Evolutionary conservation across 2,888 invertebrate genomes (phyloP).

Genomic region (Chloroclystis v-ata): DNA sequence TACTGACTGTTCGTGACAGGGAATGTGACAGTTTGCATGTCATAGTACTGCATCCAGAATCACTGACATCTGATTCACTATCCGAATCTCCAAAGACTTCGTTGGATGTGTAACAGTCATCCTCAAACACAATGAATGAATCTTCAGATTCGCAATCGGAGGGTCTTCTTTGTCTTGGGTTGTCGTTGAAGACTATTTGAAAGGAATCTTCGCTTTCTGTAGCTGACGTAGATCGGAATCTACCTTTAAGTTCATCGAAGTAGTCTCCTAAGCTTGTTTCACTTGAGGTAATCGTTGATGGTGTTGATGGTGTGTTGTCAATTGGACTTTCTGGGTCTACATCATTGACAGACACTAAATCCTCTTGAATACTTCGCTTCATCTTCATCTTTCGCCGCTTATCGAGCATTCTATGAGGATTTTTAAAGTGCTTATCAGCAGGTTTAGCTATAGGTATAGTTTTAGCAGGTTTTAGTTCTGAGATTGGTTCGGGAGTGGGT

Average conservation of each 20-base stretch:
- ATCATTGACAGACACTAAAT: constrained; percentile 49
- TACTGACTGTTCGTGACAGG: constrained; percentile 56
- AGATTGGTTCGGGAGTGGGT: constrained; percentile 9
- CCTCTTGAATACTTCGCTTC: constrained; percentile 46
- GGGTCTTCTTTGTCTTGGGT: constrained; percentile 37
- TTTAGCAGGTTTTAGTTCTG: constrained; percentile 24
- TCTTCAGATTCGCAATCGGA: constrained; percentile 80
- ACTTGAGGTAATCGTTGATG: constrained; percentile 13
- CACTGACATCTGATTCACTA: constrained; percentile 39
- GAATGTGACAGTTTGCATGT: constrained; percentile 41
- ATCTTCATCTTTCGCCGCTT: constrained; percentile 41
- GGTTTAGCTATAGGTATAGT: constrained; percentile 31
- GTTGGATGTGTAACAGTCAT: constrained; percentile 62
- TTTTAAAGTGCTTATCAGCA: constrained; percentile 47
- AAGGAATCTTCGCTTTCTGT: constrained; percentile 63
- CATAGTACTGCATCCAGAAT: constrained; percentile 46
- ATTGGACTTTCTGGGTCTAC: constrained; percentile 40
- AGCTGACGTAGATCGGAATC: constrained; percentile 50
- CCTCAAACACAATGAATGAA: constrained; percentile 76
- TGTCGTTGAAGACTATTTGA: constrained; percentile 66
- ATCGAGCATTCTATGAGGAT: constrained; percentile 36
- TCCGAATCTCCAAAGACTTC: constrained; percentile 55
- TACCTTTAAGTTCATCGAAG: constrained; percentile 63
- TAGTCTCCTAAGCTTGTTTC: constrained; percentile 32
- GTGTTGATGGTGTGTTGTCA: constrained; percentile 40